Evolutionary conservation across 2,113 vertebrate species (phyloP).

Genomic region (Orycteropus afer): DNA sequence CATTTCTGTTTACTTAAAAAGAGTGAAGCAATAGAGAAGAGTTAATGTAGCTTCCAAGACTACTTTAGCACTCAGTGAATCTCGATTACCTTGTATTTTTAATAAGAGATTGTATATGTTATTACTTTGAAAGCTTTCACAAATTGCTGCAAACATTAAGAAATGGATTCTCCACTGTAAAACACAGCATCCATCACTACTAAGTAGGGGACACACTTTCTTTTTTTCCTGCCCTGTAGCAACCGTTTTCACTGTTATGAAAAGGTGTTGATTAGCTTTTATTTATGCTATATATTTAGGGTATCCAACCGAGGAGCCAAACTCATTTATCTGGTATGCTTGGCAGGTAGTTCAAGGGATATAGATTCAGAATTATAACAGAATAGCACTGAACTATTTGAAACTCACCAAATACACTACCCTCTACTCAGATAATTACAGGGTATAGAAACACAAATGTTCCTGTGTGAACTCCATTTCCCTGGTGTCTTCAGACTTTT

Average conservation of each 20-base stretch:
- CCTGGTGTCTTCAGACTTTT: constrained; percentile 28
- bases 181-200: constrained; percentile 55
- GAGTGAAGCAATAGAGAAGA: constrained; percentile 54
- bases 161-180: constrained; percentile 59
- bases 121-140: constrained; percentile 71
- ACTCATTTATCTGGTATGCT: constrained; percentile 57
- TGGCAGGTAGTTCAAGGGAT: constrained; percentile 35
- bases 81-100: constrained; percentile 59
- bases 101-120: constrained; percentile 50
- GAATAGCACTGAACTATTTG: background rate
- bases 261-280: constrained; percentile 74
- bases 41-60: constrained; percentile 51
- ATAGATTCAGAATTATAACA: background rate
- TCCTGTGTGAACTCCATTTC: background rate
- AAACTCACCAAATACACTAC: constrained; percentile 2
- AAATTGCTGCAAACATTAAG: constrained; percentile 61
- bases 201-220: constrained; percentile 22
- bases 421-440: background rate
- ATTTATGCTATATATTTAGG: constrained; percentile 65
- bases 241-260: constrained; percentile 56
- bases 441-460: background rate
- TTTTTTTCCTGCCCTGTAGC: constrained; percentile 30
- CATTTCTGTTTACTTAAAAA: constrained; percentile 58
- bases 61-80: constrained; percentile 59
- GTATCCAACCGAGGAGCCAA: constrained; percentile 51